Evolutionary conservation across 2,888 invertebrate genomes (phyloP).

Genomic region (Acronicta leporina): DNA sequence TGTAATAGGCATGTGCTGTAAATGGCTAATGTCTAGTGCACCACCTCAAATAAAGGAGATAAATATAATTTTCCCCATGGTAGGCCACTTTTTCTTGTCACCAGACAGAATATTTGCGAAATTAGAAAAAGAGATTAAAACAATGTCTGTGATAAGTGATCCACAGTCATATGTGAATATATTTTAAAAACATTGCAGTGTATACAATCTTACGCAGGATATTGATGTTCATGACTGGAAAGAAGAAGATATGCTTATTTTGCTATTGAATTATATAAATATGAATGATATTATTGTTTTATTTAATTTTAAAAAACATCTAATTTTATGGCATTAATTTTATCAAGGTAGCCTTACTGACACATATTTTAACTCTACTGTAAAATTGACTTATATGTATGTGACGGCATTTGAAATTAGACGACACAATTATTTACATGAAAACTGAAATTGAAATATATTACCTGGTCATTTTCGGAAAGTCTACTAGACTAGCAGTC

Average conservation of each 20-base stretch:
- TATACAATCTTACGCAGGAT: constrained; percentile 10
- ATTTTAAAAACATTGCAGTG: constrained; percentile 26
- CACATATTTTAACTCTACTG: too few species aligned
- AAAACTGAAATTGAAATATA: too few species aligned
- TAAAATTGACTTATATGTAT: too few species aligned
- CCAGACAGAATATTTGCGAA: constrained; percentile 43
- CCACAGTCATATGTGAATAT: constrained; percentile 16
- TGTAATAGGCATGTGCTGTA: constrained; percentile 33
- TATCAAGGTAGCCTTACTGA: background rate
- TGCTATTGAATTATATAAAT: constrained; percentile 1
- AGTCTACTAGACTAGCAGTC: too few species aligned
- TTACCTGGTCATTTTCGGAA: too few species aligned
- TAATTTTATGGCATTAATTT: background rate
- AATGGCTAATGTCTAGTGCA: constrained; percentile 20
- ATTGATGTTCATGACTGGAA: constrained; percentile 4
- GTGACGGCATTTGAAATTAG: too few species aligned
- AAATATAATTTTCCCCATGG: constrained; percentile 33
- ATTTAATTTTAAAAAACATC: background rate
- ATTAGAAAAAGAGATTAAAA: constrained; percentile 34
- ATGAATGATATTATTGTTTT: background rate
- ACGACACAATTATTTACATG: too few species aligned
- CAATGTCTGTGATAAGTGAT: constrained; percentile 16
- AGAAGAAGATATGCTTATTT: constrained; percentile 2
- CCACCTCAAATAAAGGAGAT: constrained; percentile 28
- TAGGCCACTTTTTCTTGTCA: constrained; percentile 19